Conservation (phyloP, 2,113 vertebrate species). For the Syngnathoides biaculeatus region DNA sequence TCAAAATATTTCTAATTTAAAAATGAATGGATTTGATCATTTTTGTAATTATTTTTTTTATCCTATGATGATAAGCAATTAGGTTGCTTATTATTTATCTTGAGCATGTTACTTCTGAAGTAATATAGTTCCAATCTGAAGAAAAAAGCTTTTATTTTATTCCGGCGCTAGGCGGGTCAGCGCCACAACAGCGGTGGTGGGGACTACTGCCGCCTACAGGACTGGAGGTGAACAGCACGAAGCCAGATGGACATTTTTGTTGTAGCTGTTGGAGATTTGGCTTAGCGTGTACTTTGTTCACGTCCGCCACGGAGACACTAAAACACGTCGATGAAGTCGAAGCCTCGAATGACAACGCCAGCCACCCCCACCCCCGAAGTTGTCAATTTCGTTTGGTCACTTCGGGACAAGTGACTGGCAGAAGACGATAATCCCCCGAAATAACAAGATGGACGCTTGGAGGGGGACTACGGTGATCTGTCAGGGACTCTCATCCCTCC, state of each 20-base stretch:
- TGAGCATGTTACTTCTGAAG: no score
- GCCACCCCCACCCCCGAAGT: constrained; percentile 28
- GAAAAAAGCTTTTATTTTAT: no score
- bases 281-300: constrained; percentile 44
- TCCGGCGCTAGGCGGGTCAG: neutral
- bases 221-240: neutral
- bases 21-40: no score
- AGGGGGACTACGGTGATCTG: constrained; percentile 57
- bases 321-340: constrained; percentile 44
- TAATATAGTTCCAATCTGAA: no score
- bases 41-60: no score
- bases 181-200: neutral
- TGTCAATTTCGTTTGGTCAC: constrained; percentile 35
- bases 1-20: no score
- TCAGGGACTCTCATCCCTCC: constrained; percentile 46
- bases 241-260: neutral
- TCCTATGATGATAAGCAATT: no score
- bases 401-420: constrained; percentile 60
- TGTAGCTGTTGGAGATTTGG: constrained; percentile 21
- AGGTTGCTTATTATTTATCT: no score
- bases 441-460: constrained; percentile 25
- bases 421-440: constrained; percentile 58
- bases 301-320: constrained; percentile 29
- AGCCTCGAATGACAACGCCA: constrained; percentile 29
- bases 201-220: neutral